A percentile compares a stretch with the other conserved stretches of the same genome.
These are phyloP conservation scores for Gymnosoma rotundatum DNA, from an alignment of 2,888 invertebrate species.

Conservation along the genomic window DNA sequence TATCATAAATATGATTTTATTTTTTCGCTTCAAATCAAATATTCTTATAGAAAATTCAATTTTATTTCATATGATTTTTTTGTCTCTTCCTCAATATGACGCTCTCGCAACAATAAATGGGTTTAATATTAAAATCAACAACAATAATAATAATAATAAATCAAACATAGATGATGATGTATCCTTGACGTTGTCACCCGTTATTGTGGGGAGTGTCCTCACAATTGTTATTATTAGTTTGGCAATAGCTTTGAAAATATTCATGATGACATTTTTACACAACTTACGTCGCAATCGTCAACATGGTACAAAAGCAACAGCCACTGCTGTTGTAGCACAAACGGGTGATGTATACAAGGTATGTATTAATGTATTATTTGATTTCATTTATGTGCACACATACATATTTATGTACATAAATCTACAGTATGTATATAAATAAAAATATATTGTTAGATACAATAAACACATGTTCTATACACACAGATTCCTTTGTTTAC, in stretches of 20 bases:
- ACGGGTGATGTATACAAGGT: constrained; percentile 81
- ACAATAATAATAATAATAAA: constrained; percentile 25
- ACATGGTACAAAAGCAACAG: constrained; percentile 80
- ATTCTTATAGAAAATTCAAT: constrained; percentile 38
- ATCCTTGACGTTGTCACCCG: constrained; percentile 81
- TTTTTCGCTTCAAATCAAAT: constrained; percentile 28
- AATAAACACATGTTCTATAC: not conserved
- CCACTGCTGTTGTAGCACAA: constrained; percentile 78
- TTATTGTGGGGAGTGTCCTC: constrained; percentile 82
- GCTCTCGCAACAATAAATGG: not conserved
- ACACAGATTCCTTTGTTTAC: constrained; percentile 20
- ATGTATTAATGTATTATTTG: constrained; percentile 64
- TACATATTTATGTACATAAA: too few species aligned
- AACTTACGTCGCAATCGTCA: constrained; percentile 81
- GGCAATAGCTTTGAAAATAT: constrained; percentile 81
- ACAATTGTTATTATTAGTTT: constrained; percentile 82
- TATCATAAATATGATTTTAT: constrained; percentile 1
- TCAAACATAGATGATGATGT: constrained; percentile 79
- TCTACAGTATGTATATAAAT: not conserved
- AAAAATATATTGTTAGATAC: too few species aligned
- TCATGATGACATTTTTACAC: constrained; percentile 81
- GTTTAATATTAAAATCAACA: constrained; percentile 33
- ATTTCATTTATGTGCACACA: not conserved
- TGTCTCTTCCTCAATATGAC: not conserved
- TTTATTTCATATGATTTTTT: constrained; percentile 21